phyloP scores from a whole-genome alignment of 2,797 vertebrate species.

The Tangara arthus region DNA sequence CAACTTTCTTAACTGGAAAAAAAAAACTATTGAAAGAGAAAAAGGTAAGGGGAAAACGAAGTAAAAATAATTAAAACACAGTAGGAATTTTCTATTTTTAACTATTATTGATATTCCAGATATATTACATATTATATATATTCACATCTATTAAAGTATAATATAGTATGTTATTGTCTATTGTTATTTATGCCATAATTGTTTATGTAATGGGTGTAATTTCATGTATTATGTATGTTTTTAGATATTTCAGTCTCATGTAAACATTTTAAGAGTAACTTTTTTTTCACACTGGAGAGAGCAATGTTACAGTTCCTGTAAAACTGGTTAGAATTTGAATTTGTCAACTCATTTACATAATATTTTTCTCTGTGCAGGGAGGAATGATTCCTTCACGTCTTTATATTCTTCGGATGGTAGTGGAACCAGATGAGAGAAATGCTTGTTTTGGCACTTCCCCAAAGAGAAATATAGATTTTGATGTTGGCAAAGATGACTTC shows the following conservation, averaged over 20 bases:
- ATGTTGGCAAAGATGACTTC: conserved; percentile 32
- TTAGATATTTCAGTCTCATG: not conserved
- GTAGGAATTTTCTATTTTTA: not conserved
- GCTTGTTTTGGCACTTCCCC: conserved; percentile 22
- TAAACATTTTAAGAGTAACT: not conserved
- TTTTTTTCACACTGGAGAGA: not conserved
- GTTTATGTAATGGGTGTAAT: not conserved
- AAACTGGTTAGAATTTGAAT: not conserved
- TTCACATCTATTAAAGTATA: not conserved
- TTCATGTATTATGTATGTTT: not conserved
- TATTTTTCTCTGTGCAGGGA: not conserved
- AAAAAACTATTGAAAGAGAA: not conserved
- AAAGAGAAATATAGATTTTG: conserved; percentile 29
- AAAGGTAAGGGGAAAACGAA: not conserved
- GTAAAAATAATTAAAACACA: not conserved
- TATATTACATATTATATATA: not conserved
- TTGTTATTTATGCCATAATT: not conserved
- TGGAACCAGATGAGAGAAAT: conserved; percentile 30
- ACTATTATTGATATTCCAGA: not conserved
- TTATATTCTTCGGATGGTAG: conserved; percentile 9
- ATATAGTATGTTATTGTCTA: not conserved
- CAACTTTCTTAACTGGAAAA: not conserved
- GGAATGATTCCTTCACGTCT: conserved; percentile 51
- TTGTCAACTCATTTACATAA: not conserved
- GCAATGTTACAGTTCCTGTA: not conserved